Evolutionary conservation across 2,888 invertebrate genomes (phyloP), one percentile per base, ranked within the genome.

Genomic region (Pseudoips prasinana): DNA sequence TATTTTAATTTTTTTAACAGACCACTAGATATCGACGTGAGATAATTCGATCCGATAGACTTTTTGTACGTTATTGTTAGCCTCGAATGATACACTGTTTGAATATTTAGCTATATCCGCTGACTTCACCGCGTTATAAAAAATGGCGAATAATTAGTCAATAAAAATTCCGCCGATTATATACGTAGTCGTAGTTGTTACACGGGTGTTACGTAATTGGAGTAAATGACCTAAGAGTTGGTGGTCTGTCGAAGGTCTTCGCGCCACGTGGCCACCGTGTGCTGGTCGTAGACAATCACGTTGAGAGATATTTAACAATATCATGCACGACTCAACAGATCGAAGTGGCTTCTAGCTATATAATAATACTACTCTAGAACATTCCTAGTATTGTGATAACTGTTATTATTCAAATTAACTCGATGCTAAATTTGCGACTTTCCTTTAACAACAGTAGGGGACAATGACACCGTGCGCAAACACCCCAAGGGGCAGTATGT

Each of bases 21-120:
- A 51, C 51, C 59, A 46, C 53, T 61, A 73, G 75, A 77, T 78
- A 81, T 77, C 74, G 75, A 77, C 77, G 76, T 71, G 75, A 79
- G 74, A 82, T 77, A 74, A 77, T 74, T 68, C 66, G 62, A 69
- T 66, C 54, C 71, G 60, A 65, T 49, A 60, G 38, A 56, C 76
- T 84, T 81, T 84, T 82, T 81, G 70, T 74, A 57, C 74, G 75
- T 80, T 82, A 84, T 84, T 85, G 85, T 86, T 82, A 79, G 73
- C 82, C 77, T 79, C 80, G 77, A 80, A 77, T 87, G 88, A 87
- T 85, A 87, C 87, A 87, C 86, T 75, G 78, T 73, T 81, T 79
- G 87, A 88, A 87, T 87, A 88, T 87, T 87, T 85, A 87, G 85
- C 79, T 73, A 86, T 87, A 85, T 88, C 88, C 87, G 87, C 85